Evolutionary conservation across 2,888 invertebrate species (phyloP).

Genomic region (Papilio gigon): DNA sequence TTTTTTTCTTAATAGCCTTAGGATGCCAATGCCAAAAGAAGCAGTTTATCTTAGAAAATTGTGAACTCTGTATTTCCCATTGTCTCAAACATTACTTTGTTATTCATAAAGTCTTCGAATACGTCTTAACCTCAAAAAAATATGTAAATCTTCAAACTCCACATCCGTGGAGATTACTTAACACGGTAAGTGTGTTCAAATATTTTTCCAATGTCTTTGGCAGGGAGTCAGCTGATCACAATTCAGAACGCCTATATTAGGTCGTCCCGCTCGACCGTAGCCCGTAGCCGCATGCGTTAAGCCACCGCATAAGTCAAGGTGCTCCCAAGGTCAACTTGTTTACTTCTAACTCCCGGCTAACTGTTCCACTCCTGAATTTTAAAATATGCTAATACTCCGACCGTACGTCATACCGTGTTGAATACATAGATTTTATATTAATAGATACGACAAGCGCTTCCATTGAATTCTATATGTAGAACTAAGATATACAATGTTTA

Average conservation of each 20-base stretch:
- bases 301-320: constrained; percentile 56
- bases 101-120: neutral
- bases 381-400: constrained; percentile 65
- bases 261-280: constrained; percentile 46
- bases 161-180: constrained; percentile 13
- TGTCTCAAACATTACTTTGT: neutral
- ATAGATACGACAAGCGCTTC: constrained; percentile 1
- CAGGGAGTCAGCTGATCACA: constrained; percentile 51
- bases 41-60: neutral
- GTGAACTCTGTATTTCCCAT: neutral
- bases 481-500: neutral
- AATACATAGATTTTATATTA: constrained; percentile 41
- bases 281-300: constrained; percentile 53
- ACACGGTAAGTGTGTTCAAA: constrained; percentile 37
- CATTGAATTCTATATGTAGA: neutral
- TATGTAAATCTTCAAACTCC: neutral
- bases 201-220: constrained; percentile 42
- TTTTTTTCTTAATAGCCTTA: no score
- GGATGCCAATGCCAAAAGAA: no score
- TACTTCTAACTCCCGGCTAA: constrained; percentile 61
- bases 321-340: constrained; percentile 69
- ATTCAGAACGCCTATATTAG: constrained; percentile 57
- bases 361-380: constrained; percentile 59
- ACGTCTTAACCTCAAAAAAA: neutral
- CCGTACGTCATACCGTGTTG: constrained; percentile 53